Base-by-base conservation (phyloP, 1,140 invertebrate species). In the Caerostris darwini region DNA sequence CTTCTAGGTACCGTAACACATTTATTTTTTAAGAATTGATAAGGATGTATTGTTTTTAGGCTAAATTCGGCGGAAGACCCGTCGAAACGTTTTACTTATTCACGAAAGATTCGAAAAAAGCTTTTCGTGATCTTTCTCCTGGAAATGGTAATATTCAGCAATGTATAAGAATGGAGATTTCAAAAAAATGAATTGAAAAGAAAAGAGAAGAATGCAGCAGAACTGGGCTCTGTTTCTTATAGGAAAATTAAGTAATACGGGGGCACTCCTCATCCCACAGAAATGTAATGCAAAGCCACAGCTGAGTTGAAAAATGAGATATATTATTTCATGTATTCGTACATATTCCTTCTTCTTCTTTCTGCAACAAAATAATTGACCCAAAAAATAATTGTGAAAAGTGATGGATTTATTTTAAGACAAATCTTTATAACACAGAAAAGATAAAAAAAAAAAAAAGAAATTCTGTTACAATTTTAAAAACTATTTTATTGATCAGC, bases 41-140 rank as follows among this genome's bases (percentile, higher is more conserved):
- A 87, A 87, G 85, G 85, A 87, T 87, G 85, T 87, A 87, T 87
- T 87, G 85, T 87, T 87, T 87, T 87, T 87, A 87, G 85, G 34
- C 12, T 57, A 64, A 87, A 54, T n/a, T 14, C 57, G 34, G 85
- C 50, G n/a, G 57, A 64, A 53, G 85, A 19, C 57, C 54, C 54
- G 8, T 64, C 57, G 57, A n/a, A 17, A 57, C 85, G 19, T 58
- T 85, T 87, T 87, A 87, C 85, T 87, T 87, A 87, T 87, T 87
- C 85, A 87, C 59, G 82, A 57, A 61, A 50, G 85, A 61, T n/a
- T 87, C 85, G 85, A 87, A 87, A 87, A 87, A 87, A 87, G 85
- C 85, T 87, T 87, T 87, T 64, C 85, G 85, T 87, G 85, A 87
- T 87, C 85, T 64, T 77, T 77, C 69, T 77, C 69, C 7, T 77